Evolutionary conservation across 1,140 invertebrate species (phyloP).

Genomic region (Drosophila arawakana): DNA sequence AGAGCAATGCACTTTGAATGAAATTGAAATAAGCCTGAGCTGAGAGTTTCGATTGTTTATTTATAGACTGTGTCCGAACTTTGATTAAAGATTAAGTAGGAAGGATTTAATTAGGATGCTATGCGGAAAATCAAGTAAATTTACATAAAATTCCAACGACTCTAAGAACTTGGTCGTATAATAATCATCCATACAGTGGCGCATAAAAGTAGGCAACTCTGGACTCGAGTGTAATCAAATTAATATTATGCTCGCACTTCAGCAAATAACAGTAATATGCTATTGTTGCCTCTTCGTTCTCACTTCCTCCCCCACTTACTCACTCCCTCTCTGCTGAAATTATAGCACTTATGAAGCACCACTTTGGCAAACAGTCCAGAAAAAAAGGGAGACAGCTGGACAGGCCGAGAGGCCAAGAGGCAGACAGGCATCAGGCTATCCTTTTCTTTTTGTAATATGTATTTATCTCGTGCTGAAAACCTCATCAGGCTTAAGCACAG

Average conservation of each 20-base stretch:
- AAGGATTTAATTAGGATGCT: background rate
- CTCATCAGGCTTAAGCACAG: slow-evolving; percentile 76
- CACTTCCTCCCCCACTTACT: no score
- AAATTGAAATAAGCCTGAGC: slow-evolving; percentile 5
- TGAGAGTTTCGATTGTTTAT: background rate
- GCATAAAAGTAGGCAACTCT: slow-evolving; percentile 52
- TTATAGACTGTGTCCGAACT: slow-evolving; percentile 4
- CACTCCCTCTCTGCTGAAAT: slow-evolving; percentile 27
- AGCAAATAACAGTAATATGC: slow-evolving; percentile 54
- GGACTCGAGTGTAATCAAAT: slow-evolving; percentile 64
- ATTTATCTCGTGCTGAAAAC: slow-evolving; percentile 77
- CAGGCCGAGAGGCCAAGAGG: slow-evolving; percentile 21
- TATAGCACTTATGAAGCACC: slow-evolving; percentile 51
- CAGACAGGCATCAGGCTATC: slow-evolving; percentile 1
- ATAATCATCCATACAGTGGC: slow-evolving; percentile 31
- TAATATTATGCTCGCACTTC: slow-evolving; percentile 63
- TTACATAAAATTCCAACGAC: slow-evolving; percentile 6
- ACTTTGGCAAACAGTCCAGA: slow-evolving; percentile 20
- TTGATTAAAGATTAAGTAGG: background rate
- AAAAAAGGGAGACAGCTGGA: slow-evolving; percentile 17
- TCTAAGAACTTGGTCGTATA: slow-evolving; percentile 33
- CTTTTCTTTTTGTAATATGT: slow-evolving; percentile 57
- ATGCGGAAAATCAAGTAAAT: background rate
- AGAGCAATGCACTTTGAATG: slow-evolving; percentile 5
- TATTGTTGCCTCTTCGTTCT: background rate